These are phyloP conservation scores for Choristoneura fumiferana DNA, from an alignment of 1,140 invertebrate genomes.

Conservation along the genomic window DNA sequence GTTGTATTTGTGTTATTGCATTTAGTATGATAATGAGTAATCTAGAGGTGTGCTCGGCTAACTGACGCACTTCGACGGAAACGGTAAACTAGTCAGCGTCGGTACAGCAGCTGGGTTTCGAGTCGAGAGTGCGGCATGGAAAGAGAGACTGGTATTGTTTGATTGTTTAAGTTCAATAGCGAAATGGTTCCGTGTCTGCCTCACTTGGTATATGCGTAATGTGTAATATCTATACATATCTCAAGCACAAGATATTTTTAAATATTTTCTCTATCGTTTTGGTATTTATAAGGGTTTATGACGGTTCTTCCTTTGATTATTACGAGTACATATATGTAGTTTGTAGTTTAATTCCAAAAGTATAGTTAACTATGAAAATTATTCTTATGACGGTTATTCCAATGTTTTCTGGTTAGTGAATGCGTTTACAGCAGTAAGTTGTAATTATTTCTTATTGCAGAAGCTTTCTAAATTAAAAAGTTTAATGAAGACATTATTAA, in stretches of 20 bases:
- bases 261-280: constrained; percentile 9
- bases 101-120: background rate
- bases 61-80: constrained; percentile 27
- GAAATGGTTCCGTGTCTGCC: background rate
- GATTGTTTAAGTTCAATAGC: background rate
- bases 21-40: constrained; percentile 36
- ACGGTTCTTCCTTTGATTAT: constrained; percentile 36
- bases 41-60: constrained; percentile 24
- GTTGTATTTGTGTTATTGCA: constrained; percentile 34
- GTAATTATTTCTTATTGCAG: constrained; percentile 20
- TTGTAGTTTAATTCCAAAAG: constrained; percentile 26
- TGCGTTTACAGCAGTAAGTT: constrained; percentile 24
- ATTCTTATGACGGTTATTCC: constrained; percentile 58
- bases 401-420: constrained; percentile 58
- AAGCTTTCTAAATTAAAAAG: too few species aligned
- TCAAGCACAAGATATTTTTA: constrained; percentile 29
- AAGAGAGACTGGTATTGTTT: background rate
- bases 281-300: constrained; percentile 10
- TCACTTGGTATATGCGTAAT: background rate
- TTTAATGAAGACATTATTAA: too few species aligned
- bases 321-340: constrained; percentile 24
- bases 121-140: background rate
- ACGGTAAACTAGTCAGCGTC: constrained; percentile 32
- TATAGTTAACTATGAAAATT: constrained; percentile 33
- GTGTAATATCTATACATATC: constrained; percentile 39